Percentiles rank a stretch among this genome's conserved stretches.
Evolutionary conservation across 2,113 vertebrate species (phyloP).

Genomic region (Sebastes fasciatus): DNA sequence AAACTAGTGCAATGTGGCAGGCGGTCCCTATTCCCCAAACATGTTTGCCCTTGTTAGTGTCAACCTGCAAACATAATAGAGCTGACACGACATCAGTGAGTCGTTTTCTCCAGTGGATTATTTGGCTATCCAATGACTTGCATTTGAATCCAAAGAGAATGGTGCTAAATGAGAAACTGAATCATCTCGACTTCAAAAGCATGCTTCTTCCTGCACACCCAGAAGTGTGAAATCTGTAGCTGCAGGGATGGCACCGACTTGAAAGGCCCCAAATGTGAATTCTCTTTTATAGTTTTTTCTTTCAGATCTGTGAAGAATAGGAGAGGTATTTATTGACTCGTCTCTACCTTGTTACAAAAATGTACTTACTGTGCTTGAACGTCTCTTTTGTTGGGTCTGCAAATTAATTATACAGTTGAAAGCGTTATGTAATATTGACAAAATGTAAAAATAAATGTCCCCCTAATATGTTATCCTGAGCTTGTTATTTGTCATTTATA

Average conservation of each 20-base stretch:
- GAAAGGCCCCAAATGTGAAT: conserved; percentile 73
- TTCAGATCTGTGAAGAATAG: conserved; percentile 64
- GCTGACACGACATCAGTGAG: conserved; percentile 24
- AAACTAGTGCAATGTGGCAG: conserved; percentile 25
- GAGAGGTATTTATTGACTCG: conserved; percentile 40
- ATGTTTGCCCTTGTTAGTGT: conserved; percentile 43
- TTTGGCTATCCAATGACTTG: conserved; percentile 53
- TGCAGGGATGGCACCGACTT: conserved; percentile 72
- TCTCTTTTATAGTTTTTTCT: conserved; percentile 64
- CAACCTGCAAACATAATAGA: conserved; percentile 36
- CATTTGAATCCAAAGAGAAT: conserved; percentile 74
- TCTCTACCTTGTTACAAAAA: conserved; percentile 17
- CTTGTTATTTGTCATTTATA: not conserved
- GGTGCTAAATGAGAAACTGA: conserved; percentile 76
- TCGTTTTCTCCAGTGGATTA: conserved; percentile 36
- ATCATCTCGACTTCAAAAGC: conserved; percentile 82
- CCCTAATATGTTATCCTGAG: not conserved
- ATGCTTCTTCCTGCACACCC: conserved; percentile 67
- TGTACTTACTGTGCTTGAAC: not conserved
- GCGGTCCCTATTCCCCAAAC: conserved; percentile 39
- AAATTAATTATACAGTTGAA: conserved; percentile 2
- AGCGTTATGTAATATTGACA: not conserved
- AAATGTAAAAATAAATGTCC: not conserved
- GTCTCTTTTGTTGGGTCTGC: conserved; percentile 7
- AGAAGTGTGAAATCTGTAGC: conserved; percentile 78